Evolutionary conservation across 64 coral and sea anemone species (phyloP).

Genomic region (Platygyra sinensis): DNA sequence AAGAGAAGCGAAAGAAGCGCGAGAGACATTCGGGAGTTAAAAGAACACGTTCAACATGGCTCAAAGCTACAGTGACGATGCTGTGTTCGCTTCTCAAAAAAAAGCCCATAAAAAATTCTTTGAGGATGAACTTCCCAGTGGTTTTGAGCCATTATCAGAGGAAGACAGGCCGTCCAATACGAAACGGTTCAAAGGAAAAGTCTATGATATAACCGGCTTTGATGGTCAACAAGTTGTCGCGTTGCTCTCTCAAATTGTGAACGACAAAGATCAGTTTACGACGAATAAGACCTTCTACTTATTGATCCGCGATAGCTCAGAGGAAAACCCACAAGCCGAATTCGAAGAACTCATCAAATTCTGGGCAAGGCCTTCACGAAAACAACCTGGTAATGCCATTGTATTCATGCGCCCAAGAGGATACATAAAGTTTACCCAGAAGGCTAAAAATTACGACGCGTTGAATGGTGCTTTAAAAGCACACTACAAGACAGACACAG

Average conservation of each 20-base stretch:
- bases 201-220: not conserved
- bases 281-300: slow-evolving; percentile 5
- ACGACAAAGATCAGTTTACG: not conserved
- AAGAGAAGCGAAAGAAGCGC: not conserved
- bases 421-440: no score
- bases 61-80: not conserved
- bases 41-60: not conserved
- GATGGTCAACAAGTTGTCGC: slow-evolving; percentile 7
- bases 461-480: not conserved
- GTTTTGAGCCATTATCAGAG: not conserved
- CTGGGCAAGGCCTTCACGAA: not conserved
- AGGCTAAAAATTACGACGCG: no score
- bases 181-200: not conserved
- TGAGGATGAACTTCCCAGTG: not conserved
- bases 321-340: not conserved
- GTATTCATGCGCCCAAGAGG: slow-evolving; percentile 6
- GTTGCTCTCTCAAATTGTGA: not conserved
- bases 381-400: slow-evolving; percentile 22
- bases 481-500: not conserved
- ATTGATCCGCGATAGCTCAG: not conserved
- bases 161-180: not conserved
- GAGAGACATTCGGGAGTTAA: not conserved
- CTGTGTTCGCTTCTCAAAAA: not conserved
- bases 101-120: not conserved
- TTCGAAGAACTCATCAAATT: slow-evolving; percentile 14